Evolutionary conservation across 2,113 vertebrate species (phyloP).

Genomic region (Psilopsiagon aymara): DNA sequence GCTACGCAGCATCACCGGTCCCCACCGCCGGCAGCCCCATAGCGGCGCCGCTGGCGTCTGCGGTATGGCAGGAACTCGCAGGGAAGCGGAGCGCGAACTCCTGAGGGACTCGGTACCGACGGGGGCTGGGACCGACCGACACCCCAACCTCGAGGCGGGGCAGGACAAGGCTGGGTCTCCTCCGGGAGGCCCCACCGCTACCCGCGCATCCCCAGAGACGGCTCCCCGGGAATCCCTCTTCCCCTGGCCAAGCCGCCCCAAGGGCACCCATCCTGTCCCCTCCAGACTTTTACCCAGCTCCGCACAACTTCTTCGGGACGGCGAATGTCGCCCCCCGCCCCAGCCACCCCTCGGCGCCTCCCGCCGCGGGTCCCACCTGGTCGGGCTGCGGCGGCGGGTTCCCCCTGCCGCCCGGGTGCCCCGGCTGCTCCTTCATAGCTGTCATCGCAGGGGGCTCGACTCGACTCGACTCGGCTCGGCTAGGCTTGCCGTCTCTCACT

Average conservation of each 20-base stretch:
- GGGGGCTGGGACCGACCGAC: not conserved
- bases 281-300: not conserved
- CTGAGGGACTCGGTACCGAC: not conserved
- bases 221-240: not conserved
- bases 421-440: constrained; percentile 85
- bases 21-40: not conserved
- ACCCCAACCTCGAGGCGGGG: not conserved
- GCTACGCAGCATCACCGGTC: not conserved
- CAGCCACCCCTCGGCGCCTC: not conserved
- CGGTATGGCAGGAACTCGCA: not conserved
- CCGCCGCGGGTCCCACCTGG: constrained; percentile 77
- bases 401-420: constrained; percentile 74
- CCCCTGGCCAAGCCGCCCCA: not conserved
- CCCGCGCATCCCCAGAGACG: not conserved
- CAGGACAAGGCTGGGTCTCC: not conserved
- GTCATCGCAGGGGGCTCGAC: constrained; percentile 79
- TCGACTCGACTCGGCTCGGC: not conserved
- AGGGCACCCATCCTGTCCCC: not conserved
- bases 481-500: constrained; percentile 44
- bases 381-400: constrained; percentile 76
- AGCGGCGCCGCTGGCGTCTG: not conserved
- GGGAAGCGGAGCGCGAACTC: not conserved
- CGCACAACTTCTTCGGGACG: constrained; percentile 29
- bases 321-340: not conserved
- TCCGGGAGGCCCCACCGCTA: not conserved